phyloP scores from a whole-genome alignment of 2,113 vertebrate species.

The Copsychus sechellarum region DNA sequence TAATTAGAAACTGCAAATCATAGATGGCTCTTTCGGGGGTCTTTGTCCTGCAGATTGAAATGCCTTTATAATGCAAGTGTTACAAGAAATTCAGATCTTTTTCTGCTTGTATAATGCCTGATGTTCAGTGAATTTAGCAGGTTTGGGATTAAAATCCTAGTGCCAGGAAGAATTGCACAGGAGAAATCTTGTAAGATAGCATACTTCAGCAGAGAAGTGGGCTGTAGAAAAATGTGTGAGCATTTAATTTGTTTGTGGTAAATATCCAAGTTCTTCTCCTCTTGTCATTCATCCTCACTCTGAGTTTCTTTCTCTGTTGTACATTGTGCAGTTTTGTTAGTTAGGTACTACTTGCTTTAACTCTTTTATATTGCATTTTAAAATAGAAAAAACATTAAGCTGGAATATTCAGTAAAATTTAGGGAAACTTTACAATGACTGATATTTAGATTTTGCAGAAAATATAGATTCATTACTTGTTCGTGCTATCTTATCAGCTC shows the following conservation, averaged over 20 bases:
- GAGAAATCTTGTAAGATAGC: neutral
- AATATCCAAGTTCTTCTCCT: neutral
- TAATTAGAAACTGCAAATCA: constrained; percentile 59
- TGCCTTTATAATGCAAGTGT: neutral
- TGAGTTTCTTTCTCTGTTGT: neutral
- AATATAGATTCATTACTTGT: neutral
- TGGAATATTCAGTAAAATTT: neutral
- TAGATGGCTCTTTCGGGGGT: neutral
- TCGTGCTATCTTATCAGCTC: neutral
- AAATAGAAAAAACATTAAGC: neutral
- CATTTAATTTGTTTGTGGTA: neutral
- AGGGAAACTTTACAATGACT: neutral
- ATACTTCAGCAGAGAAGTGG: neutral
- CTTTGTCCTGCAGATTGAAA: neutral
- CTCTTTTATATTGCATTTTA: neutral
- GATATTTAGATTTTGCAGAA: neutral
- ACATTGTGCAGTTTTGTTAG: neutral
- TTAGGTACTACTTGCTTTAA: neutral
- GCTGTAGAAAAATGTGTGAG: neutral
- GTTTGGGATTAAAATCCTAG: neutral
- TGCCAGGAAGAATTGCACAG: neutral
- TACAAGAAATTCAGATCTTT: neutral
- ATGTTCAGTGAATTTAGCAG: neutral
- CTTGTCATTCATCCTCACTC: neutral
- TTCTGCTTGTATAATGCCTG: neutral